phyloP scores from a whole-genome alignment of 1,140 invertebrate species.

The Pissodes strobi region DNA sequence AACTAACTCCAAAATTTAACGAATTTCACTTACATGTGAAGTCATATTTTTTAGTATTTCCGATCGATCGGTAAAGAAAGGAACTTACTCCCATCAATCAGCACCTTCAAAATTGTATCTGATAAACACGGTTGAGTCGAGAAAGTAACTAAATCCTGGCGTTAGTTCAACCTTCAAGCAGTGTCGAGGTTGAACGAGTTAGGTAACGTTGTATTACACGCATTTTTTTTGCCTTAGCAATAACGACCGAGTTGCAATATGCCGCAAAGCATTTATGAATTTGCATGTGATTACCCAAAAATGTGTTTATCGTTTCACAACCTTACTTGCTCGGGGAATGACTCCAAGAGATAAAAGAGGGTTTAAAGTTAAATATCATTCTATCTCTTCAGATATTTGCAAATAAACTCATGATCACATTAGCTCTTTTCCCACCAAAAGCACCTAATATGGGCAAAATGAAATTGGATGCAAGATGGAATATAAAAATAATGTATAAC shows the following conservation, averaged over 20 bases:
- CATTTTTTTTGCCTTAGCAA: conserved; percentile 1
- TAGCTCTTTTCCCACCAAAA: too few species aligned
- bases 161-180: conserved; percentile 22
- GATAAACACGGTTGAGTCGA: neutral
- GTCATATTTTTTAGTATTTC: neutral
- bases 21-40: neutral
- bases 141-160: conserved; percentile 35
- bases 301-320: conserved; percentile 5
- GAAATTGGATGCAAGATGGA: neutral
- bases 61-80: conserved; percentile 2
- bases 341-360: neutral
- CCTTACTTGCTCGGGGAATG: neutral
- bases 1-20: neutral
- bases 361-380: neutral
- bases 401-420: too few species aligned
- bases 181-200: neutral
- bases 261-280: conserved; percentile 3
- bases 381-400: neutral
- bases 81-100: neutral
- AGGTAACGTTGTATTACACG: too few species aligned
- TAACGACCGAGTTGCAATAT: conserved; percentile 4
- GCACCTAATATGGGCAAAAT: neutral
- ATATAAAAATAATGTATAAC: neutral
- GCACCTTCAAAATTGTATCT: neutral
- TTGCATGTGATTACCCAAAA: conserved; percentile 6